phyloP scores from a whole-genome alignment of 2,113 vertebrate species.

The Cyanoderma ruficeps region DNA sequence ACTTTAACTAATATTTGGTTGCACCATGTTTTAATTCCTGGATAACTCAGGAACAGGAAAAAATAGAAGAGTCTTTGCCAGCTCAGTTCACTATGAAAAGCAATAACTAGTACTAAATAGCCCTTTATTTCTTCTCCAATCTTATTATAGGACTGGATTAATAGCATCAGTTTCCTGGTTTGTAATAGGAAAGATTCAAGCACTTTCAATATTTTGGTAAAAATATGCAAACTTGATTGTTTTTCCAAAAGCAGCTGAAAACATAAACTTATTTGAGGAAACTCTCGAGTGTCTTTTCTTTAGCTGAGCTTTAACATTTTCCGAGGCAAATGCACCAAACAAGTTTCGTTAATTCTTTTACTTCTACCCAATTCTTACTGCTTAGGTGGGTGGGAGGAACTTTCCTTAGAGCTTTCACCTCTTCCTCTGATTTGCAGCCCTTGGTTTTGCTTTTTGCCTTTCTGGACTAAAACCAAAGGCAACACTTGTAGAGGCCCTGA shows the following conservation, averaged over 20 bases:
- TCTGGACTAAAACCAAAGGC: constrained; percentile 21
- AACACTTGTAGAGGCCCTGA: neutral
- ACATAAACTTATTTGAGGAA: neutral
- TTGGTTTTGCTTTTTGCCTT: constrained; percentile 5
- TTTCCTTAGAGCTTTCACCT: neutral
- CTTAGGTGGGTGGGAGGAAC: neutral
- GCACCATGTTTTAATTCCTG: neutral
- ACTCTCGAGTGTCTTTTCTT: neutral
- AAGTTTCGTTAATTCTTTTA: neutral
- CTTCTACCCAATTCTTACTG: neutral
- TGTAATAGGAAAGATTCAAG: neutral
- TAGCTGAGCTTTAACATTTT: neutral
- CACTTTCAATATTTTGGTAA: constrained; percentile 10
- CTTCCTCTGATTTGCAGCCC: neutral
- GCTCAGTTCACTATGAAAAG: neutral
- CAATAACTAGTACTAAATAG: neutral
- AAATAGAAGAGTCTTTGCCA: neutral
- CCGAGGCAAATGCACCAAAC: neutral
- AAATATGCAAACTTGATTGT: neutral
- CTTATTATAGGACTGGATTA: neutral
- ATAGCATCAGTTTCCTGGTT: neutral
- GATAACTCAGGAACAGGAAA: neutral
- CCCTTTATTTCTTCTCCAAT: neutral
- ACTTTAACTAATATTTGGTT: neutral
- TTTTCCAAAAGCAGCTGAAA: constrained; percentile 12